Evolutionary conservation across 2,113 vertebrate species (phyloP), one percentile per base, ranked within the genome.

Genomic region (Coryphaenoides rupestris): DNA sequence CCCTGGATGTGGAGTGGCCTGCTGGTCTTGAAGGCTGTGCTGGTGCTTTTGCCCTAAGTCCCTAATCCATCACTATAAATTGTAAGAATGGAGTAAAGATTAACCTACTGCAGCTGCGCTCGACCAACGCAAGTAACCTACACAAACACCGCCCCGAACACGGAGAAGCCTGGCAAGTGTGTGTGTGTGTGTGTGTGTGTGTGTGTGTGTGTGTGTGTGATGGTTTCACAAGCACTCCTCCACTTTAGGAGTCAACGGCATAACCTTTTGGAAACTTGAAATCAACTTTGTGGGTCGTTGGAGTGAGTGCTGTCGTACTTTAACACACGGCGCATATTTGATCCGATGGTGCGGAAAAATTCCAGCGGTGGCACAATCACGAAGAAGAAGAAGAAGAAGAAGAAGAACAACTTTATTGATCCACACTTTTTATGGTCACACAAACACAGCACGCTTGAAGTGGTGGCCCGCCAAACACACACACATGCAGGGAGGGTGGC

Each of bases 271-370:
- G 13, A 40, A n/a, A n/a, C n/a, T n/a, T n/a, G n/a, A n/a, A 40
- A 40, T 12, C 33, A 40, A 40, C 9, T 40, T 12, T 40, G 2
- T 1, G 9, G 9, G 7, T 40, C 9, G 5, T 10, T 40, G 33
- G 33, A 40, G 33, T 40, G 33, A 12, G 33, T 19, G 58, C 12
- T 52, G 16, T 28, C 24, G 45, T 55, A 19, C n/a, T 70, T 53
- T 47, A 63, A 61, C 28, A 52, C n/a, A n/a, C n/a, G n/a, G n/a
- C n/a, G 54, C 45, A 28, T 66, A 57, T 71, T 74, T 78, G 77
- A 78, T 69, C 61, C 22, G 53, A 15, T 64, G 17, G 26, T 58
- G 55, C 75, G 79, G 63, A 83, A 79, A 82, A 77, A 10, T 23
- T 4, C 26, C 22, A 76, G 73, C 62, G 61, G 70, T n/a, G n/a